Evolutionary conservation across 2,797 vertebrate species (phyloP).

Genomic region (Cirrhinus molitorella): DNA sequence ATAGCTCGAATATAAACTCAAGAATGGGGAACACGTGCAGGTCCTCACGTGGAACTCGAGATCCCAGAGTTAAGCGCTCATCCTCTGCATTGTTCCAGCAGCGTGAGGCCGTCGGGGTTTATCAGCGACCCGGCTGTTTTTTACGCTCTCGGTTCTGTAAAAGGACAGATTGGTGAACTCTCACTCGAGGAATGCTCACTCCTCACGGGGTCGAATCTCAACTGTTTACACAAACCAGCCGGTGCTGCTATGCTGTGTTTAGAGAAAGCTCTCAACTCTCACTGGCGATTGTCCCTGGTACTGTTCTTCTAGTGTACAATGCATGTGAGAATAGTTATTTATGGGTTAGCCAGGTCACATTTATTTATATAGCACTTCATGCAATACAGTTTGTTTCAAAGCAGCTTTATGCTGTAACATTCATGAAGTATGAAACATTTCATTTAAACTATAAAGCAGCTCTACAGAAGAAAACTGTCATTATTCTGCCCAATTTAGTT

Average conservation of each 20-base stretch:
- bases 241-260: constrained; percentile 79
- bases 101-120: constrained; percentile 49
- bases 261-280: constrained; percentile 82
- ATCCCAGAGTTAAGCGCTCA: constrained; percentile 4
- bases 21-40: constrained; percentile 18
- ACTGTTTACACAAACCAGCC: constrained; percentile 82
- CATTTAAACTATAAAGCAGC: neutral
- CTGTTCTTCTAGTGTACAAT: constrained; percentile 17
- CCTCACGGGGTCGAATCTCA: constrained; percentile 74
- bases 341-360: neutral
- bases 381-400: neutral
- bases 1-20: constrained; percentile 49
- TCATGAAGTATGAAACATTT: neutral
- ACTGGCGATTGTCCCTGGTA: constrained; percentile 69
- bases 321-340: constrained; percentile 1
- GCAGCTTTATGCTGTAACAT: neutral
- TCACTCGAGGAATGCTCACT: constrained; percentile 73
- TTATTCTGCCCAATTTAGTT: neutral
- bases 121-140: constrained; percentile 56
- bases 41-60: constrained; percentile 3
- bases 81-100: constrained; percentile 60
- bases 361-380: constrained; percentile 8
- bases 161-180: constrained; percentile 71
- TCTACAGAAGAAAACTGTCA: neutral
- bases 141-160: constrained; percentile 51